Percentiles rank a stretch among this genome's conserved stretches.
Evolutionary conservation across 2,888 invertebrate species (phyloP).

Genomic region (Mystacides longicornis): DNA sequence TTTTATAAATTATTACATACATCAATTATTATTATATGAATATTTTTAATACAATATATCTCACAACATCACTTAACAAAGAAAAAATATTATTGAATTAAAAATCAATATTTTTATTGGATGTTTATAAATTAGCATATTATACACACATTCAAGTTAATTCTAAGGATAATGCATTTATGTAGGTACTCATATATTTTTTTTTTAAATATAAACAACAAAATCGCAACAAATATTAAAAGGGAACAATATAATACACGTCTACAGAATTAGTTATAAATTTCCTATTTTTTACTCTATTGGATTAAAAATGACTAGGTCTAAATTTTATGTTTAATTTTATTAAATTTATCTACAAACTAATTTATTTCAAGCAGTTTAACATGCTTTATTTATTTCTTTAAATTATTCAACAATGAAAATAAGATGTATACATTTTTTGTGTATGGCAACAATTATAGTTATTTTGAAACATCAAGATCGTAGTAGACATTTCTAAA

Average conservation of each 20-base stretch:
- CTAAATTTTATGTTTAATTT: conserved; percentile 14
- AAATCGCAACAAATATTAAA: conserved; percentile 24
- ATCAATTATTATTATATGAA: conserved; percentile 8
- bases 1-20: conserved; percentile 23
- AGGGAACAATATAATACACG: conserved; percentile 21
- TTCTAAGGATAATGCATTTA: not conserved
- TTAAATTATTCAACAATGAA: too few species aligned
- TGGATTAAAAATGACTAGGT: conserved; percentile 15
- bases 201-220: conserved; percentile 21
- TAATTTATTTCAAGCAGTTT: too few species aligned
- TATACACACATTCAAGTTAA: too few species aligned
- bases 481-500: too few species aligned
- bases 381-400: too few species aligned
- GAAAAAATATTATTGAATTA: conserved; percentile 12
- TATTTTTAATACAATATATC: conserved; percentile 12
- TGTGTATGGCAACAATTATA: too few species aligned
- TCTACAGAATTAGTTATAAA: conserved; percentile 17
- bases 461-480: too few species aligned
- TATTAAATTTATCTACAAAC: too few species aligned
- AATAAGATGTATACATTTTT: too few species aligned
- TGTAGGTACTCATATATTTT: conserved; percentile 9
- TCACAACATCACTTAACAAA: conserved; percentile 25
- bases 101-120: conserved; percentile 2
- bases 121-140: not conserved
- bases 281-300: conserved; percentile 12